phyloP scores from a whole-genome alignment of 2,113 vertebrate genomes.

The Pongo pygmaeus region DNA sequence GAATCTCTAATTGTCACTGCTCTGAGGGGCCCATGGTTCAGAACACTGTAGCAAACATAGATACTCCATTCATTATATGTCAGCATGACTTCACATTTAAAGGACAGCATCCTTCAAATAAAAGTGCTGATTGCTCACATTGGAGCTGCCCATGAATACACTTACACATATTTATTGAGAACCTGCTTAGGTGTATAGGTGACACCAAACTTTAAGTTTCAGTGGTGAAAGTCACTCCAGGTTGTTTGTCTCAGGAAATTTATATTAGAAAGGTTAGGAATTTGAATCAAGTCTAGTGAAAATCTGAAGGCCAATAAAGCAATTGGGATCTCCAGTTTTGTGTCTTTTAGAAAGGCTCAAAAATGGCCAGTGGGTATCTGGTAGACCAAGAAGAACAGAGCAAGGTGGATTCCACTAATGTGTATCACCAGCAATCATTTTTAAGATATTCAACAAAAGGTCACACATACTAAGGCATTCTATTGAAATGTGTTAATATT shows the following conservation, averaged over 20 bases:
- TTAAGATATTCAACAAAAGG: neutral
- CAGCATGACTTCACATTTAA: neutral
- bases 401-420: fast-evolving
- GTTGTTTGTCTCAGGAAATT: neutral
- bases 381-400: neutral
- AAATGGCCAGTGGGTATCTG: neutral
- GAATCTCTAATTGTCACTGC: neutral
- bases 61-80: neutral
- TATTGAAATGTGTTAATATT: neutral
- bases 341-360: neutral
- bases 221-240: neutral
- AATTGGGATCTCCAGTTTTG: neutral
- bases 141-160: neutral
- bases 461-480: neutral
- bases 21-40: neutral
- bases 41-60: neutral
- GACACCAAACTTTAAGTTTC: neutral
- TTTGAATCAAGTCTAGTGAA: neutral
- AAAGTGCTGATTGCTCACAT: neutral
- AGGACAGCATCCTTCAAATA: neutral
- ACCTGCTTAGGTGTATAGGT: neutral
- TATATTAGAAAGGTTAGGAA: neutral
- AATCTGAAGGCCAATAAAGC: neutral
- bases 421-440: neutral
- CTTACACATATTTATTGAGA: neutral